phyloP scores from a whole-genome alignment of 2,113 vertebrate genomes.

The Neoarius graeffei region DNA sequence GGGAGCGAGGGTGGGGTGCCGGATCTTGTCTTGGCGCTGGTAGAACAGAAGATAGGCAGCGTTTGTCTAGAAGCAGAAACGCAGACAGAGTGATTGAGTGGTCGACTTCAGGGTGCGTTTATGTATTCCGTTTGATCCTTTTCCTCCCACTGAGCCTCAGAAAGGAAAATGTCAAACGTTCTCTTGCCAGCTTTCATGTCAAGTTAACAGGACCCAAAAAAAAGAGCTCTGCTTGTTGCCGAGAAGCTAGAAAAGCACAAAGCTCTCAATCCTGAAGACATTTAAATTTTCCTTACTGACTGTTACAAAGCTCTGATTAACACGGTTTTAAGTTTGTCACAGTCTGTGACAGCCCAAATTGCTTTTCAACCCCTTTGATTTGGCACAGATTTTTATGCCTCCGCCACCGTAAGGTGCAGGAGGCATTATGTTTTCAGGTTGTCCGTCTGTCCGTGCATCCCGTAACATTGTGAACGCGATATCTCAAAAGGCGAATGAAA shows the following conservation, averaged over 20 bases:
- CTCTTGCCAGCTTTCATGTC: no score
- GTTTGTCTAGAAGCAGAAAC: slow-evolving; percentile 72
- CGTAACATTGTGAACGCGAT: no score
- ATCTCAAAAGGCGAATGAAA: no score
- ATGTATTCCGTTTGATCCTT: background rate
- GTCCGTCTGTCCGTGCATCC: no score
- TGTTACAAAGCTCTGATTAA: background rate
- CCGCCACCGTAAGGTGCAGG: no score
- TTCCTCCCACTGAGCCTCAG: background rate
- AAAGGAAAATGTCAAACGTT: background rate
- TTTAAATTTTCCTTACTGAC: background rate
- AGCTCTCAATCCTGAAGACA: background rate
- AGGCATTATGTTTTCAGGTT: no score
- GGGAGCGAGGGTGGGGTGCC: slow-evolving; percentile 63
- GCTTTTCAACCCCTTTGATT: no score
- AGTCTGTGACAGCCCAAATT: no score
- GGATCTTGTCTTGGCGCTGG: slow-evolving; percentile 81
- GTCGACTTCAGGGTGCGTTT: background rate
- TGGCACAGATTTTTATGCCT: no score
- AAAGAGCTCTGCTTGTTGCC: background rate
- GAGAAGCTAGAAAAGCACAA: background rate
- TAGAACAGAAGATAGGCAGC: slow-evolving; percentile 87
- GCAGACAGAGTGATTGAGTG: background rate
- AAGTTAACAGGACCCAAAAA: background rate
- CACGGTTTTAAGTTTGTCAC: no score